Base-by-base conservation (phyloP, 2,113 vertebrate genomes). In the Gallinago paraguaiae region DNA sequence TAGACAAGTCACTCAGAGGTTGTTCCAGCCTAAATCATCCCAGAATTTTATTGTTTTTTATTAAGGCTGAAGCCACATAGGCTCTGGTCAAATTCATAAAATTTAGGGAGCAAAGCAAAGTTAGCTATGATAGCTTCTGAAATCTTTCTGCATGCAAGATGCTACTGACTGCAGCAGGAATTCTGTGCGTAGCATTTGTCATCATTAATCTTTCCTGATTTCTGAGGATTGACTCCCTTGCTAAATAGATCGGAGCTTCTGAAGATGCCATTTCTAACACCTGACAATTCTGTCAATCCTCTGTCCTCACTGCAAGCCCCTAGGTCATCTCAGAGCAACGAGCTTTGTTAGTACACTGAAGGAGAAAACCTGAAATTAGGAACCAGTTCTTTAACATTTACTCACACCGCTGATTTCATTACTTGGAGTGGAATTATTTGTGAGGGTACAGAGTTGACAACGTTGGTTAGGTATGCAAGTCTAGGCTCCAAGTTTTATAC, bases 11-110 rank as follows among this genome's bases (percentile, higher is more conserved):
- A 93, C 53, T 94, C 33, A 65, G 82, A 92, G 86, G 39, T 75
- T 91, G 82, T 94, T 95, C 95, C 90, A 95, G 77, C 61, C 69
- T 92, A 92, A 96, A 94, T 92, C 50, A 83, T 90, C 75, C 67
- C 92, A 90, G 90, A 82, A 90, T 82, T 88, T 85, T 91, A 79
- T 87, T 95, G 90, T 0, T 77, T 95, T 92, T 86, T 93, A 90
- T 97, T 95, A 94, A 80, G 50, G n/a, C 82, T 64, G 72, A 92
- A 93, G 59, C 54, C 53, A 78, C 39, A 46, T 22, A 78, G 76
- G 64, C 56, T 91, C 83, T 9, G 53, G 90, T 25, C 51, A 71
- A 78, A 90, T 75, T 94, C 72, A 86, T 64, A 83, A 59, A 90
- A 82, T 72, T 70, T 53, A 46, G 31, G 61, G 50, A 92, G 60